These are phyloP conservation scores for Sardina pilchardus DNA, from an alignment of 2,113 vertebrate genomes.

Conservation along the genomic window DNA sequence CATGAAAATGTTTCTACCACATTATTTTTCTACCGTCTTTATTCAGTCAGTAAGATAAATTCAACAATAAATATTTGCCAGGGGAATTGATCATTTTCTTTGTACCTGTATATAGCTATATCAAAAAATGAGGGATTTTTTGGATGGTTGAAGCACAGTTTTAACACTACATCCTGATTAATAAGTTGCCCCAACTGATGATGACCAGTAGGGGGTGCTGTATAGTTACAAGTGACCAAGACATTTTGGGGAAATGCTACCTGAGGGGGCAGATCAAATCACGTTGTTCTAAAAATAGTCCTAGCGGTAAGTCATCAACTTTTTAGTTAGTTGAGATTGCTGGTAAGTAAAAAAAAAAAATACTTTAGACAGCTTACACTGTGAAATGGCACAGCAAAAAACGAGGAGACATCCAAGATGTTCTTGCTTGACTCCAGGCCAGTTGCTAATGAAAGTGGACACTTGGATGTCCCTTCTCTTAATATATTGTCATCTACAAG, in stretches of 20 bases:
- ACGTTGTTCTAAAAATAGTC: neutral
- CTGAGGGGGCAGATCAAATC: neutral
- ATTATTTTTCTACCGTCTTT: no score
- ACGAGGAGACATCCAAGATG: neutral
- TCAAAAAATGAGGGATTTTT: no score
- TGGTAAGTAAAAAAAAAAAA: neutral
- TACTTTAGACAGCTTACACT: neutral
- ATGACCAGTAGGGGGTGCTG: slow-evolving; percentile 57
- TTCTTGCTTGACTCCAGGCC: neutral
- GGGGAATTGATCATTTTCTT: no score
- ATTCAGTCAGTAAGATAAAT: no score
- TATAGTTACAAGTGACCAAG: slow-evolving; percentile 16
- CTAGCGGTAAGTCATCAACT: neutral
- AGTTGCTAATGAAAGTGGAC: slow-evolving; percentile 14
- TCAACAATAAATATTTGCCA: no score
- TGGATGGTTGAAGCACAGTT: no score
- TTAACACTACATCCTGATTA: no score
- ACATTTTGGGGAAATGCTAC: neutral
- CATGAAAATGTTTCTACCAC: no score
- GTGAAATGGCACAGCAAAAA: neutral
- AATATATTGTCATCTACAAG: slow-evolving; percentile 6
- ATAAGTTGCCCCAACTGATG: neutral
- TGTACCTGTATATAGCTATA: no score
- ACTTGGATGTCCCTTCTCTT: neutral
- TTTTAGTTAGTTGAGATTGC: neutral